Evolutionary conservation across 1,140 invertebrate genomes (phyloP).

Genomic region (Drosophila subobscura): DNA sequence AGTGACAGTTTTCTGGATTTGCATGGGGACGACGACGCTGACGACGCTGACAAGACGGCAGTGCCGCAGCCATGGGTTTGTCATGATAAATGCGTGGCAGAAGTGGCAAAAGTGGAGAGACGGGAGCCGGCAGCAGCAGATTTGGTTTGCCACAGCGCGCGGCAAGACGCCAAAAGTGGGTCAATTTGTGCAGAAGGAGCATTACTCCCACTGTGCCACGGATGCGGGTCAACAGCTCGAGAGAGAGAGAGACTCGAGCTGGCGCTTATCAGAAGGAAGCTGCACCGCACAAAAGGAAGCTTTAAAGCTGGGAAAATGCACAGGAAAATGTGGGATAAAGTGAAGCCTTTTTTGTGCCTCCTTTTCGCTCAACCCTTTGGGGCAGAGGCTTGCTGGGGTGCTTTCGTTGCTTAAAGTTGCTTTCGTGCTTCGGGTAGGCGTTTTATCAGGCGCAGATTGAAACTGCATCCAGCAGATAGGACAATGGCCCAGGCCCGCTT

Average conservation of each 20-base stretch:
- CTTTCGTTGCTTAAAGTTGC: constrained; percentile 1
- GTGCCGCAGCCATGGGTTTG: constrained; percentile 41
- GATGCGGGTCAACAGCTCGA: neutral
- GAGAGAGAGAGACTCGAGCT: neutral
- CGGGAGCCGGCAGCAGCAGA: constrained; percentile 15
- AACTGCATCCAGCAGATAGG: constrained; percentile 30
- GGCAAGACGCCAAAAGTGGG: constrained; percentile 16
- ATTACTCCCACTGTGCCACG: neutral
- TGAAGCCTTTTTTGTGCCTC: neutral
- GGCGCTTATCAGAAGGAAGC: too few relatives aligned
- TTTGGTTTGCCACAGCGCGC: constrained; percentile 1
- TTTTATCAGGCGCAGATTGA: constrained; percentile 43
- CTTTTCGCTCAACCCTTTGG: constrained; percentile 12
- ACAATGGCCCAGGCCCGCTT: constrained; percentile 23
- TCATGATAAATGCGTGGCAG: constrained; percentile 76
- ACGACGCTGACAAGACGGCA: constrained; percentile 64
- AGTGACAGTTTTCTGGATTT: constrained; percentile 80
- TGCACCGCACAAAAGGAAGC: neutral
- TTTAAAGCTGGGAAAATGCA: neutral
- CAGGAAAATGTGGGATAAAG: too few relatives aligned
- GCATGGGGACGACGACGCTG: constrained; percentile 43
- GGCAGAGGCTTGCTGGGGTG: too few relatives aligned
- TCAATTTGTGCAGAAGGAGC: constrained; percentile 19
- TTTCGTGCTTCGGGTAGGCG: constrained; percentile 18
- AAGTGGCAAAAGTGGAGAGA: constrained; percentile 45